phyloP scores from a whole-genome alignment of 1,140 invertebrate genomes.

The Drosophila pruinosa region DNA sequence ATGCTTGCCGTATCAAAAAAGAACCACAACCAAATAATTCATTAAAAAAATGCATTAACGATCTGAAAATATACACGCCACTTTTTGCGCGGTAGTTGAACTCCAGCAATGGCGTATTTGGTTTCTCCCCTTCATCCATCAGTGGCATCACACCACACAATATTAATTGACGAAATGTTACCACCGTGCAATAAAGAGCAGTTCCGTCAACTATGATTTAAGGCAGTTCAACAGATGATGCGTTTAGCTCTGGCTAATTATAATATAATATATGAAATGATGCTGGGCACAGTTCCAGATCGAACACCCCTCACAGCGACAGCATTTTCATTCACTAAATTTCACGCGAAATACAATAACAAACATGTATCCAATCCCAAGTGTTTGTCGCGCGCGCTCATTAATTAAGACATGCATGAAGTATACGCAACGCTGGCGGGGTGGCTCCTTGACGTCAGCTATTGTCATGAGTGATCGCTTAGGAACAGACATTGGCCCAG shows the following conservation, averaged over 20 bases:
- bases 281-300: neutral
- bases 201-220: neutral
- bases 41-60: slow-evolving; percentile 50
- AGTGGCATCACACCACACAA: neutral
- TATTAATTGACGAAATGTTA: slow-evolving; percentile 2
- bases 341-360: slow-evolving; percentile 52
- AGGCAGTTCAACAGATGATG: neutral
- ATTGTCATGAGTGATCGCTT: slow-evolving; percentile 25
- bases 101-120: slow-evolving; percentile 44
- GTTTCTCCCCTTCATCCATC: neutral
- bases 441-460: slow-evolving; percentile 28
- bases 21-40: slow-evolving; percentile 43
- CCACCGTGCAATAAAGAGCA: neutral
- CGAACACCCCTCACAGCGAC: neutral
- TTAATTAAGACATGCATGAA: slow-evolving; percentile 48
- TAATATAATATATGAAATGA: too few species aligned
- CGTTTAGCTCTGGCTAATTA: neutral
- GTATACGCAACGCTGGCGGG: slow-evolving; percentile 34
- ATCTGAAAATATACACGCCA: slow-evolving; percentile 31
- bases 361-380: slow-evolving; percentile 31
- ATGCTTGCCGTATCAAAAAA: slow-evolving; percentile 51
- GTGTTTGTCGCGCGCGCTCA: slow-evolving; percentile 47
- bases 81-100: slow-evolving; percentile 54
- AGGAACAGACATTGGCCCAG: slow-evolving; percentile 1
- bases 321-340: slow-evolving; percentile 45